These are phyloP conservation scores for Eudyptes chrysolophus DNA, from an alignment of 2,113 vertebrate genomes.

Conservation along the genomic window DNA sequence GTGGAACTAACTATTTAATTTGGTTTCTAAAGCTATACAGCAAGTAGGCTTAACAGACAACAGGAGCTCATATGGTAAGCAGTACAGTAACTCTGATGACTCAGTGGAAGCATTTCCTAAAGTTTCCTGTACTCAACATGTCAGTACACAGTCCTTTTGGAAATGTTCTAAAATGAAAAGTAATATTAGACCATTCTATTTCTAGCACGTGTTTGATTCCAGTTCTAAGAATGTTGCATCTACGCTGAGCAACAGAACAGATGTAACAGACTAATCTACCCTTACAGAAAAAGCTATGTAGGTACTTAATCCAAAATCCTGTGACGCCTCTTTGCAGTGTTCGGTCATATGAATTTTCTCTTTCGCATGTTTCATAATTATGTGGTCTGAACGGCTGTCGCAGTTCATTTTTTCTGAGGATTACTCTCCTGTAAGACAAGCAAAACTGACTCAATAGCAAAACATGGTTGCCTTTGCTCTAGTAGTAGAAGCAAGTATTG, in stretches of 20 bases:
- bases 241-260: not conserved
- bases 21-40: not conserved
- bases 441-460: not conserved
- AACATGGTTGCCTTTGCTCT: not conserved
- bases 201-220: not conserved
- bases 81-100: not conserved
- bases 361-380: not conserved
- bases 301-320: not conserved
- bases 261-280: not conserved
- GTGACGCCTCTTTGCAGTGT: not conserved
- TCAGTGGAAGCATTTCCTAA: constrained; percentile 11
- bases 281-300: not conserved
- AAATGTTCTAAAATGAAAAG: constrained; percentile 9
- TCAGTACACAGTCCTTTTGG: not conserved
- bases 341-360: not conserved
- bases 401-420: not conserved
- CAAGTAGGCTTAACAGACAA: not conserved
- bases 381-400: not conserved
- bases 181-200: constrained; percentile 26
- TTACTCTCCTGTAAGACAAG: not conserved
- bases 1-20: not conserved
- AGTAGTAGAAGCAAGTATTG: not conserved
- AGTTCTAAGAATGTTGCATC: not conserved
- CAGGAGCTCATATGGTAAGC: not conserved
- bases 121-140: not conserved